Evolutionary conservation across 2,797 vertebrate genomes (phyloP), one percentile per base, ranked within the genome.

Genomic region (Kryptopterus vitreolus): DNA sequence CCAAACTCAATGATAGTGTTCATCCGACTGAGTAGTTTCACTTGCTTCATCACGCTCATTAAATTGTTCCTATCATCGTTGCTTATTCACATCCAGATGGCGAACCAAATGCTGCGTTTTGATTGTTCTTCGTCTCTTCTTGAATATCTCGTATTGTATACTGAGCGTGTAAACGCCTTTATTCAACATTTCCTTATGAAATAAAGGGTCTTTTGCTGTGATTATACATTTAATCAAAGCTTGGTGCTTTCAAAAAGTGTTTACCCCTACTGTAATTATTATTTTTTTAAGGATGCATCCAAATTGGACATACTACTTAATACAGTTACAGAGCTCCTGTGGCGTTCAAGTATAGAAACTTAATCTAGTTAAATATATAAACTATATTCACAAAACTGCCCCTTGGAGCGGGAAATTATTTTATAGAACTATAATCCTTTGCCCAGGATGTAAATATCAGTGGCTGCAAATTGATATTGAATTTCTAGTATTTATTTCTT

Each of bases 81-180:
- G 79, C 33, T 76, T 73, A 82, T 82, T 77, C 29, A 77, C 81
- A 66, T 58, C 76, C 82, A 79, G 80, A 84, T 82, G 83, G 72
- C 62, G 72, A 84, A 79, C 79, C 76, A 85, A 84, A 81, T 73
- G 76, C 52, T 78, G 68, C 57, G 24, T 81, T 79, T 59, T 43
- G 66, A 87, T 87, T 81, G 74, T 85, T 81, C 74, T 81, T 78
- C 66, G n/a, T 77, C 83, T 71, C 61, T 72, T 83, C 65, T 82
- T 78, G 68, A 73, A 82, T 73, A 83, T 84, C 61, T 84, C 74
- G 77, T 59, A 81, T 57, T 77, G 74, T 83, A 81, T 22, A 63
- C 53, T 53, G 70, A 35, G 74, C 33, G n/a, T 8, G 57, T 33
- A 84, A 85, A 81, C 78, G 61, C 46, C 78, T 79, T 9, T 46